Evolutionary conservation across 2,797 vertebrate species (phyloP), one percentile per base, ranked within the genome.

Genomic region (Ataeniobius toweri): DNA sequence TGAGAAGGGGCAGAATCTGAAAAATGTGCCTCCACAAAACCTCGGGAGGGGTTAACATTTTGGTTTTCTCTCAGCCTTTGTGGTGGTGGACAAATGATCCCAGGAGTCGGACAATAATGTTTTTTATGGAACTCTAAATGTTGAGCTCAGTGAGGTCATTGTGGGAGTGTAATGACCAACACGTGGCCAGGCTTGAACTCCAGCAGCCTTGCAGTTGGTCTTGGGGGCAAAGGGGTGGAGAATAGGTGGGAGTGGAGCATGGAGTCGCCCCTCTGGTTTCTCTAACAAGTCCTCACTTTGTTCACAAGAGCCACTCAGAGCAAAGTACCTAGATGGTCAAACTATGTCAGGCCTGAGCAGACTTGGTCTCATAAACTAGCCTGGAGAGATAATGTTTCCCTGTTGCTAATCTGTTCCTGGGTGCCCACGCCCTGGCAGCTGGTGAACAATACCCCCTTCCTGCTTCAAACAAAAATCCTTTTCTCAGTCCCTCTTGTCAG

Each of bases 71-170:
- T 86, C 86, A 91, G 93, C 90, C 93, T 94, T 80, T 96, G 95
- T 96, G 91, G 89, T 83, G 89, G 95, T 95, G 94, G 94, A 96
- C 94, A 96, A 97, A 97, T 95, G 94, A 96, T 96, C 95, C 95
- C 92, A 88, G 92, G 93, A 94, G 85, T 84, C 36, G 92, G 96
- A 98, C 98, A 98, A 98, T 98, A 97, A 97, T 95, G 95, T 98
- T 98, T 97, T 80, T 98, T 97, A 97, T 97, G 96, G 96, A 93
- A 95, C 95, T 95, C 96, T 94, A 96, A 96, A 96, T 96, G 94
- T 95, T 96, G 92, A 93, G 92, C 96, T 97, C 96, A 98, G 97
- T 96, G 84, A 95, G 89, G 88, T 93, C 96, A 96, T 96, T 96
- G 96, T 96, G 93, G 95, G 88, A 92, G 94, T 94, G 95, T 95